A percentile compares a stretch with the other conserved stretches of the same genome.
Conservation (phyloP, 2,888 invertebrate species). For the Napeogenes inachia region DNA sequence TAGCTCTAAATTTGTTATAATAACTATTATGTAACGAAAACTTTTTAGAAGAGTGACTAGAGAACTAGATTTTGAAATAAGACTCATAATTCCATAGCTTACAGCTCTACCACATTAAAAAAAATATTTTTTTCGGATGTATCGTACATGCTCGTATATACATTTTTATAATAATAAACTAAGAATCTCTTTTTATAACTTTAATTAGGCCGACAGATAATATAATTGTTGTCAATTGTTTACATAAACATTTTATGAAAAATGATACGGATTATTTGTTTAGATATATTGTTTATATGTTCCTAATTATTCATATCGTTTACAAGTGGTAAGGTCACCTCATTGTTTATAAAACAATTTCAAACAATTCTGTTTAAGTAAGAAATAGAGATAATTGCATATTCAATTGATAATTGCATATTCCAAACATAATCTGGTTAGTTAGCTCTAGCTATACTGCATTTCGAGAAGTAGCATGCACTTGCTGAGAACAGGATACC, state of each 20-base stretch:
- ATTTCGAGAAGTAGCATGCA: slow-evolving; percentile 15
- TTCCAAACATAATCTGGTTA: not conserved
- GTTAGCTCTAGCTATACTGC: not conserved
- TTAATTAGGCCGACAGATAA: not conserved
- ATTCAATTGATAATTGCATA: no score
- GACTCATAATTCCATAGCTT: no score
- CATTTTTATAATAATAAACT: no score
- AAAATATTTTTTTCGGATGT: no score
- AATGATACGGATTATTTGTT: not conserved
- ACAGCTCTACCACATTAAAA: no score
- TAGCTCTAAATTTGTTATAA: no score
- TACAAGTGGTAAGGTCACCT: not conserved
- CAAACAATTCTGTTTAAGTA: no score
- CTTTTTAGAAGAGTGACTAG: no score
- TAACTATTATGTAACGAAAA: no score
- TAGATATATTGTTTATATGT: not conserved
- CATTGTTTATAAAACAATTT: not conserved
- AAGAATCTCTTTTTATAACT: no score
- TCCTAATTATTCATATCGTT: not conserved
- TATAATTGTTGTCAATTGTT: not conserved
- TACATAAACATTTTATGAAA: slow-evolving; percentile 2
- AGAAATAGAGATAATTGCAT: not conserved
- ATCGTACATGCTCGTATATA: no score
- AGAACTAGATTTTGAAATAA: no score
- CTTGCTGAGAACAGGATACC: slow-evolving; percentile 51